phyloP scores from a whole-genome alignment of 2,888 invertebrate genomes.

The Trichopoda pennipes region DNA sequence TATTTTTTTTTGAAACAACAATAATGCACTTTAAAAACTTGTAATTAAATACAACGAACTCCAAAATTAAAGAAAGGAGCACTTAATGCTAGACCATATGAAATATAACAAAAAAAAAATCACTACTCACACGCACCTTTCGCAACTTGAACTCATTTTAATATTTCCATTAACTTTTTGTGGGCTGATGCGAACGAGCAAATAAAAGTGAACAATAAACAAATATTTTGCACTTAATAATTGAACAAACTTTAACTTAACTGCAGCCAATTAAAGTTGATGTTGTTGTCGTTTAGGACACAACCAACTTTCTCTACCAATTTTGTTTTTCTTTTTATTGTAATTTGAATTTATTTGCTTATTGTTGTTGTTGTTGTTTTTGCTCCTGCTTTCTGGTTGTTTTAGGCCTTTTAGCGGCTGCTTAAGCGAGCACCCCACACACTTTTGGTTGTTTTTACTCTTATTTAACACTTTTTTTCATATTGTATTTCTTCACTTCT shows the following conservation, averaged over 20 bases:
- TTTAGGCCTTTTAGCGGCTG: constrained; percentile 50
- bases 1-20: too few species aligned
- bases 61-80: neutral
- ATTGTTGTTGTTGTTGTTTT: constrained; percentile 50
- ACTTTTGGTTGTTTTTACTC: constrained; percentile 54
- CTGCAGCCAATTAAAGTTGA: constrained; percentile 5
- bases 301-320: constrained; percentile 16
- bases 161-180: constrained; percentile 55
- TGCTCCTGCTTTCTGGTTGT: constrained; percentile 62
- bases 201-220: constrained; percentile 9
- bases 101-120: constrained; percentile 3
- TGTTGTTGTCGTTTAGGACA: constrained; percentile 30
- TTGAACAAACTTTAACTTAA: constrained; percentile 4
- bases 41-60: too few species aligned
- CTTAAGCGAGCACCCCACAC: constrained; percentile 60
- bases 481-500: constrained; percentile 74
- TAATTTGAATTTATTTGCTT: constrained; percentile 68
- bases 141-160: constrained; percentile 79
- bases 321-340: neutral
- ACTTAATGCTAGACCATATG: constrained; percentile 18
- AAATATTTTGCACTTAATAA: constrained; percentile 25
- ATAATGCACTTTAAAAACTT: too few species aligned
- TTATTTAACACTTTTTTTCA: constrained; percentile 62
- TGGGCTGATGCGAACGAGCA: constrained; percentile 6
- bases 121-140: constrained; percentile 76